Conservation (phyloP, 1,140 invertebrate genomes). For the Pogonus chalceus region DNA sequence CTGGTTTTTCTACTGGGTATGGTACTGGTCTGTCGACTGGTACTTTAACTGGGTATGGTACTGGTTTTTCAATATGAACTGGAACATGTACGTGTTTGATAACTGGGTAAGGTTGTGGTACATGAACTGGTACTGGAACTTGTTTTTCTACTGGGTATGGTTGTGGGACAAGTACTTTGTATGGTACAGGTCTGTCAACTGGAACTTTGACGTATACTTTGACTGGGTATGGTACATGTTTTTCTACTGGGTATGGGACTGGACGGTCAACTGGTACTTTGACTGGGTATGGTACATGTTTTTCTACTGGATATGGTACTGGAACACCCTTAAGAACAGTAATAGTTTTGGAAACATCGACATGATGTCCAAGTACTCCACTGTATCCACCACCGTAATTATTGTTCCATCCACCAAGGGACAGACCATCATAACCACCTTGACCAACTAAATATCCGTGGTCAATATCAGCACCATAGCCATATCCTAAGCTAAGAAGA, state of each 20-base stretch:
- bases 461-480: slow-evolving; percentile 48
- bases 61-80: slow-evolving; percentile 53
- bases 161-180: slow-evolving; percentile 54
- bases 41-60: slow-evolving; percentile 58
- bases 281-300: slow-evolving; percentile 49
- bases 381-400: slow-evolving; percentile 26
- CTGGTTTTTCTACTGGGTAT: slow-evolving; percentile 47
- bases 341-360: slow-evolving; percentile 56
- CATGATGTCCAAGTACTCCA: slow-evolving; percentile 27
- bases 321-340: slow-evolving; percentile 60
- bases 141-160: slow-evolving; percentile 56
- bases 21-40: slow-evolving; percentile 55
- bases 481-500: slow-evolving; percentile 44
- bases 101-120: slow-evolving; percentile 63
- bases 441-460: slow-evolving; percentile 42
- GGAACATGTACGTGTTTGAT: slow-evolving; percentile 51
- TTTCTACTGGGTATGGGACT: slow-evolving; percentile 51
- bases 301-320: slow-evolving; percentile 52
- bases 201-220: slow-evolving; percentile 57
- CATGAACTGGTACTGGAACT: slow-evolving; percentile 54
- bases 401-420: slow-evolving; percentile 17
- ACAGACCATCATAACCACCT: slow-evolving; percentile 31
- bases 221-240: slow-evolving; percentile 53
- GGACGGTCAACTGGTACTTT: slow-evolving; percentile 43
- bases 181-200: slow-evolving; percentile 52